Evolutionary conservation across 2,113 vertebrate genomes (phyloP).

Genomic region (Notothenia rossii): DNA sequence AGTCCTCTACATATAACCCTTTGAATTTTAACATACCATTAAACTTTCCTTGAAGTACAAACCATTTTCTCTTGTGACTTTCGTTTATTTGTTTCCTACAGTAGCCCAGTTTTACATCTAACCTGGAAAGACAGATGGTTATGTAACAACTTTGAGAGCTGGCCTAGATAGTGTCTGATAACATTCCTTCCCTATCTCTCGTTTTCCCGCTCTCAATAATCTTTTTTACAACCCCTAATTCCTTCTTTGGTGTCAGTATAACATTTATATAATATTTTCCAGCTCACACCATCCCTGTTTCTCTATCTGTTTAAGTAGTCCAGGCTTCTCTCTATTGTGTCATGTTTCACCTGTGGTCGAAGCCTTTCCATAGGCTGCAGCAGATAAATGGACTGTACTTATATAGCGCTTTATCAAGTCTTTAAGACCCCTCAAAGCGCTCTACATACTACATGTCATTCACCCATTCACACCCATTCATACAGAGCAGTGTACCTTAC

Average conservation of each 20-base stretch:
- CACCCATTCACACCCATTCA: no score
- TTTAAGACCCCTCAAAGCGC: no score
- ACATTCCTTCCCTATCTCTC: constrained; percentile 38
- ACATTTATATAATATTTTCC: no score
- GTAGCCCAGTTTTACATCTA: constrained; percentile 69
- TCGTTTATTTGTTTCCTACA: constrained; percentile 58
- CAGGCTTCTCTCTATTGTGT: constrained; percentile 66
- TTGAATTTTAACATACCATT: neutral
- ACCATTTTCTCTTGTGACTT: constrained; percentile 51
- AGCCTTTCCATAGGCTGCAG: constrained; percentile 66
- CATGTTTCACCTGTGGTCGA: constrained; percentile 60
- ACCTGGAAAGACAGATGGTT: constrained; percentile 77
- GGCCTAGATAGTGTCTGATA: constrained; percentile 76
- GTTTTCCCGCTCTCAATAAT: constrained; percentile 33
- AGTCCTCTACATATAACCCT: neutral
- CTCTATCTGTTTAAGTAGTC: constrained; percentile 70
- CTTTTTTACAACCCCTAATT: constrained; percentile 23
- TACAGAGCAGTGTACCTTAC: no score
- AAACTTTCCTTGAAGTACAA: constrained; percentile 10
- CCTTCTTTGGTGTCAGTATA: constrained; percentile 27
- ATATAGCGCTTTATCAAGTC: no score
- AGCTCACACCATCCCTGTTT: constrained; percentile 17
- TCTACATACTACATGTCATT: no score
- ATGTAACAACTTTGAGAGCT: constrained; percentile 75
- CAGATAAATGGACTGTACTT: no score